phyloP scores from a whole-genome alignment of 2,797 vertebrate genomes.

The Luscinia megarhynchos region DNA sequence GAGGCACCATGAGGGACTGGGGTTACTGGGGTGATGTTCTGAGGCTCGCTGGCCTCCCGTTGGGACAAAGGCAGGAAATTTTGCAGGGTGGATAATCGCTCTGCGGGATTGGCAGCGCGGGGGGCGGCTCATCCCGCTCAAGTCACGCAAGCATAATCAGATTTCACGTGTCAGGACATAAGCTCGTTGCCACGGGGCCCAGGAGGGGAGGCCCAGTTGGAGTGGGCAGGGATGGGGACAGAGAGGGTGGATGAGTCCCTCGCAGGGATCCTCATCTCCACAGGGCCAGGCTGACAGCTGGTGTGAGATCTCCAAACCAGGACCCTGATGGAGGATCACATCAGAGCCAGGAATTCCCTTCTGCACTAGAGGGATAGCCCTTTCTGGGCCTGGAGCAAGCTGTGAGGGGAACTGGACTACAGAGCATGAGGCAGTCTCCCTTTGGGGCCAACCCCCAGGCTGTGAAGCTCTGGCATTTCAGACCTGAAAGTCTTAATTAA shows the following conservation, averaged over 20 bases:
- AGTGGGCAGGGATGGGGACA: background rate
- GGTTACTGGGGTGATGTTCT: background rate
- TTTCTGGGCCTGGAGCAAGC: background rate
- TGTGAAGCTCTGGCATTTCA: background rate
- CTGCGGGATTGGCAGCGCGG: background rate
- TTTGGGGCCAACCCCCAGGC: background rate
- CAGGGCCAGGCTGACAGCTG: background rate
- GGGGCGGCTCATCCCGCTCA: conserved; percentile 38
- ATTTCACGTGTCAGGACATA: background rate
- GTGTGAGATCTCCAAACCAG: background rate
- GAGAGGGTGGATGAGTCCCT: background rate
- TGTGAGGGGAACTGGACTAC: background rate
- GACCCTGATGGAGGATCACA: background rate
- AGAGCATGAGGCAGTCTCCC: background rate
- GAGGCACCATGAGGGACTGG: rapidly evolving
- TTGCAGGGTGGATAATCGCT: background rate
- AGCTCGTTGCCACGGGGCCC: background rate
- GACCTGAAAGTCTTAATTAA: background rate
- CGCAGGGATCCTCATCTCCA: background rate
- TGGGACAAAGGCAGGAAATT: conserved; percentile 16
- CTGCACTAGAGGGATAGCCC: background rate
- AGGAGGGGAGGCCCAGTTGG: background rate
- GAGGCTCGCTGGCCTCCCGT: background rate
- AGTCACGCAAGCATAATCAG: conserved; percentile 31
- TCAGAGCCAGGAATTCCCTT: background rate